phyloP scores from a whole-genome alignment of 2,797 vertebrate genomes.

The Hoplostethus mediterraneus region DNA sequence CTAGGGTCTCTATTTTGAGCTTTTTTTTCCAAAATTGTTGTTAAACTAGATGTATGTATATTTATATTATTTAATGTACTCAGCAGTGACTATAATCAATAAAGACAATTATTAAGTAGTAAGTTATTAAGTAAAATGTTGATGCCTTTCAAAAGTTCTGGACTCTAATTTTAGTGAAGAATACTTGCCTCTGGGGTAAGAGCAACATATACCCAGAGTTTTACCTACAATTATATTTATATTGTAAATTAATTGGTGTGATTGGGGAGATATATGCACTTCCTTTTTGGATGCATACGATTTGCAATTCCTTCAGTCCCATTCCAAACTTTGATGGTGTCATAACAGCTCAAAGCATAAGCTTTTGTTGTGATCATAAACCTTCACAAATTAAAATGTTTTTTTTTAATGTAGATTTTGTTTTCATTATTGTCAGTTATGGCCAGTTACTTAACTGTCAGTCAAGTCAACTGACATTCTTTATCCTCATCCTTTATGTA shows the following conservation, averaged over 20 bases:
- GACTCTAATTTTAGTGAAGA: background rate
- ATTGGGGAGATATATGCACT: slow-evolving; percentile 63
- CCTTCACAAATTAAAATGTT: slow-evolving; percentile 44
- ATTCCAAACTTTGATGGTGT: slow-evolving; percentile 77
- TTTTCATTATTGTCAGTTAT: slow-evolving; percentile 32
- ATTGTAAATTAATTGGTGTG: slow-evolving; percentile 23
- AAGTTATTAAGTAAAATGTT: background rate
- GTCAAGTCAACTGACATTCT: slow-evolving; percentile 32
- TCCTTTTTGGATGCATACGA: slow-evolving; percentile 48
- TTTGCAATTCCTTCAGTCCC: slow-evolving; percentile 76
- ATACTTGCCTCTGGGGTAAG: slow-evolving; percentile 8
- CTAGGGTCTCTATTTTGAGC: slow-evolving; percentile 16
- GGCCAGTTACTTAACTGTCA: slow-evolving; percentile 52
- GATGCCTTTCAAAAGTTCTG: slow-evolving; percentile 1
- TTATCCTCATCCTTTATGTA: slow-evolving; percentile 33
- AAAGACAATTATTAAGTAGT: too few relatives aligned
- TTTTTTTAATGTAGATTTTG: slow-evolving; percentile 49
- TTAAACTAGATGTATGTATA: background rate
- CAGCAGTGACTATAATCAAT: slow-evolving; percentile 11
- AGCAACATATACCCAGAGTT: slow-evolving; percentile 5
- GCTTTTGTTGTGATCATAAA: slow-evolving; percentile 50
- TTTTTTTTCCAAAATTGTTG: slow-evolving; percentile 12
- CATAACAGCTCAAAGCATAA: slow-evolving; percentile 54
- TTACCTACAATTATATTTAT: slow-evolving; percentile 6
- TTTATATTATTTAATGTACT: background rate